Evolutionary conservation across 2,888 invertebrate species (phyloP).

Genomic region (Hydroisotoma schaefferi): DNA sequence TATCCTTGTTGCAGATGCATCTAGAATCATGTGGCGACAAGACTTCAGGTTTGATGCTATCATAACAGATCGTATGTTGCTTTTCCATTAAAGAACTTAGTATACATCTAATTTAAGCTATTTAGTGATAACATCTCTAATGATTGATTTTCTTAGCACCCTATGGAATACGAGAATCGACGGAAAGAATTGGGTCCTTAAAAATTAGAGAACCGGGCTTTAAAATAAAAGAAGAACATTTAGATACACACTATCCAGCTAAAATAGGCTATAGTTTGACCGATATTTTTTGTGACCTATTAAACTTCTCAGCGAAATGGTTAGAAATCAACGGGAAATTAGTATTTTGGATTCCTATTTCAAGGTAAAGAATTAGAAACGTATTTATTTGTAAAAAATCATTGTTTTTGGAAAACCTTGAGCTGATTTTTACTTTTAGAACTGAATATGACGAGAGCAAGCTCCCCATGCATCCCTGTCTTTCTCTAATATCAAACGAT

Average conservation of each 20-base stretch:
- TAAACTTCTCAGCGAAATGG: constrained; percentile 75
- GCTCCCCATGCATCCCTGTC: constrained; percentile 75
- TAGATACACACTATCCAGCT: constrained; percentile 71
- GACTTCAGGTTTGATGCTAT: constrained; percentile 79
- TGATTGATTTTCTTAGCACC: constrained; percentile 82
- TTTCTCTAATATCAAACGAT: constrained; percentile 74
- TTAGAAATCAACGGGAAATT: constrained; percentile 73
- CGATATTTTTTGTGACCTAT: constrained; percentile 76
- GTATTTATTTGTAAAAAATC: constrained; percentile 1
- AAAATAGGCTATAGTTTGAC: constrained; percentile 81
- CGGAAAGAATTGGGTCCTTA: constrained; percentile 70
- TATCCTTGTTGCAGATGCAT: constrained; percentile 87
- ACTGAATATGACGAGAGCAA: constrained; percentile 68
- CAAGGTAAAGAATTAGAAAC: constrained; percentile 60
- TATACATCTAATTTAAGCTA: no score
- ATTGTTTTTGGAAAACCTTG: neutral
- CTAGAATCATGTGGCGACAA: constrained; percentile 72
- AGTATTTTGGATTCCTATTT: constrained; percentile 94
- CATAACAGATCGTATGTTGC: constrained; percentile 92
- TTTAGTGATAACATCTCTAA: no score
- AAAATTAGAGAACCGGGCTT: constrained; percentile 55
- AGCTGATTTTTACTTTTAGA: constrained; percentile 53
- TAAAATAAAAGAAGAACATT: constrained; percentile 63
- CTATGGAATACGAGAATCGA: constrained; percentile 93
- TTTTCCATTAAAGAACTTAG: no score